These are phyloP conservation scores for Pristionchus exspectatus DNA, from an alignment of 2,888 invertebrate genomes.

Conservation along the genomic window DNA sequence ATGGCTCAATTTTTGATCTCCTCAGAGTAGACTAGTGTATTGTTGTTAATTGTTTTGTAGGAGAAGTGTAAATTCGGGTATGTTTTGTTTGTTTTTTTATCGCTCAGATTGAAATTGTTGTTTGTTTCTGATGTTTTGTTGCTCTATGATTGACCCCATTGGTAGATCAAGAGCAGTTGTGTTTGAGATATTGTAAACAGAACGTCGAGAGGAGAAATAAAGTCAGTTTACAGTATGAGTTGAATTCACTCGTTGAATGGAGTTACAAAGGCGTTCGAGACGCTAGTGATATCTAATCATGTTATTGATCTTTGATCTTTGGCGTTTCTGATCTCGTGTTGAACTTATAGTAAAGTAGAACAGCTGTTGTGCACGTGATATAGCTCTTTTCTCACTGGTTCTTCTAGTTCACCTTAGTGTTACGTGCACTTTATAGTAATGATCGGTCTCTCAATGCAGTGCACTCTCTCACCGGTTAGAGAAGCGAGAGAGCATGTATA, in stretches of 20 bases:
- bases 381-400: background rate
- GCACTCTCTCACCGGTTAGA: background rate
- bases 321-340: background rate
- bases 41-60: slow-evolving; percentile 43
- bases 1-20: no score
- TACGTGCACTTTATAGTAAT: background rate
- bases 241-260: background rate
- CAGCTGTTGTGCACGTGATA: background rate
- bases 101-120: background rate
- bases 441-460: no score
- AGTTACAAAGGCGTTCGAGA: background rate
- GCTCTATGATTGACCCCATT: background rate
- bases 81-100: slow-evolving; percentile 18
- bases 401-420: background rate
- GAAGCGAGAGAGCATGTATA: no score
- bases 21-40: background rate
- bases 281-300: background rate
- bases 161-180: background rate
- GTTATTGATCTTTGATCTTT: slow-evolving; percentile 1
- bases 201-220: slow-evolving; percentile 13
- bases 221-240: slow-evolving; percentile 28
- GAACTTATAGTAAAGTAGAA: background rate
- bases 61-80: background rate
- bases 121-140: slow-evolving; percentile 17
- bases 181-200: slow-evolving; percentile 40